Evolutionary conservation across 2,113 vertebrate genomes (phyloP), one percentile per base, ranked within the genome.

Genomic region (Morone saxatilis): DNA sequence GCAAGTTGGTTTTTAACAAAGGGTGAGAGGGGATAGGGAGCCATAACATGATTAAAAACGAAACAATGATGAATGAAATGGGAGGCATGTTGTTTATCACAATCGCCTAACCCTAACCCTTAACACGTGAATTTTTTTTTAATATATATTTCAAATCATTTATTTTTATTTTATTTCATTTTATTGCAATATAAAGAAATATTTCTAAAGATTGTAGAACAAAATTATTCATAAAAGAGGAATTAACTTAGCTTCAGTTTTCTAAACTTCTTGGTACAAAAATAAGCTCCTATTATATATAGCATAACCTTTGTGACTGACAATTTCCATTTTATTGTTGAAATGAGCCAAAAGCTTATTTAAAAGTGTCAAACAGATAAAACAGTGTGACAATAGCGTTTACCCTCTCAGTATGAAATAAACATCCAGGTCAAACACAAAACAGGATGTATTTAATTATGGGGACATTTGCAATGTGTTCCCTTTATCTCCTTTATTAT

Each of bases 11-110:
- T 89, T 93, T 94, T 86, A 84, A 79, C 75, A 77, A 62, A 75
- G 90, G 85, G 77, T 60, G 71, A 89, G 79, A 85, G 76, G 79
- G 73, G 67, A 81, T 36, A 31, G 60, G 78, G 19, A 71, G 50
- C 65, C 74, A 72, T 45, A 85, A 89, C 77, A 84, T 80, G 86
- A 90, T 89, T 91, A 90, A 90, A 94, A 95, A 92, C 94, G 88
- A 76, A 93, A 94, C 89, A 94, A 80, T 94, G 96, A 94, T 93
- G 92, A 93, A 94, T 94, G 91, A 91, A 95, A 94, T 87, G 71
- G 40, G 13, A 65, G 7, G 53, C 31, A 66, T 0, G 1, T 19
- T 76, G 22, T 76, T 76, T 41, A 63, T 61, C 73, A 76, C 40
- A 56, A 17, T 10, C 2, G 1, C 20, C 53, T n/a, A n/a, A n/a